Evolutionary conservation across 2,888 invertebrate genomes (phyloP), one percentile per base, ranked within the genome.

Genomic region (Idaea dimidiata): DNA sequence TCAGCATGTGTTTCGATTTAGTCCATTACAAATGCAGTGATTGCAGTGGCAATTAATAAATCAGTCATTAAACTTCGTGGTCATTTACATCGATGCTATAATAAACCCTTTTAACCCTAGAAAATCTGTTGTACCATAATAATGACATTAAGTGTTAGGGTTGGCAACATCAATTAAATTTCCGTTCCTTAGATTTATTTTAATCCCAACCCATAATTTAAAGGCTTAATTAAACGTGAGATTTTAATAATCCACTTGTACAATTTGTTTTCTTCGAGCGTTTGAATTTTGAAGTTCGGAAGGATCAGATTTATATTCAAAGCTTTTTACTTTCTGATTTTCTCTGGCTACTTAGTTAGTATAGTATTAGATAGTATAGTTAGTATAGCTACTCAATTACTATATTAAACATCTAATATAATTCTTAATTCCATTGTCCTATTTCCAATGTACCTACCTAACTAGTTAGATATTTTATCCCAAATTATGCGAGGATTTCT

Each of bases 101-200:
- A 24, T 24, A 62, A 66, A 65, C 66, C 66, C 65, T 62, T 68
- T 68, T 66, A 66, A 65, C 68, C 65, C 66, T 62, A 24, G 66
- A 59, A 63, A 64, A 66, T 65, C 66, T 65, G 64, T 60, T 62
- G 59, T 62, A 61, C 62, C 60, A 57, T 62, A 65, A 63, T 65
- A 63, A 62, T 62, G 63, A 59, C 63, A 55, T 60, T 62, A 60
- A 55, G 53, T 24, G 24, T 59, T 66, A 72, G 69, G 71, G 71
- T 60, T 70, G 69, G 17, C 62, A 60, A 59, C 53, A 18, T 57
- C 58, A 16, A 17, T 43, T 62, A 55, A 17, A 57, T 43, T 43
- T 14, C 43, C 2, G 43, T 43, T 43, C 43, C 8, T 43, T 43
- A 3, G 43, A 43, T 14, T 10, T 14, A 43, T 6, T 43, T 43